These are phyloP conservation scores for human DNA, from an alignment of 2,113 vertebrate genomes.

Conservation along the genomic window GRCh38 chr16:7664501-7665000, in stretches of 20 bases:
- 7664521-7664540: background rate
- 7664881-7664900: constrained; percentile 93
- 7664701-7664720: background rate
- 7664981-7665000: constrained; percentile 86
- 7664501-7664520: background rate
- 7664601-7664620: background rate
- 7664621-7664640: background rate
- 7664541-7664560: background rate
- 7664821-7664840: constrained; percentile 78
- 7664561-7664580: background rate
- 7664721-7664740: background rate
- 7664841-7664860: constrained; percentile 85
- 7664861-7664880: constrained; percentile 89
- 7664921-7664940: constrained; percentile 98
- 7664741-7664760: constrained; percentile 52
- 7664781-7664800: constrained; percentile 83
- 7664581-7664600: background rate
- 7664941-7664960: constrained; percentile 99
- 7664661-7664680: background rate
- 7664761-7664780: constrained; percentile 28
- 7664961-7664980: constrained; percentile 99
- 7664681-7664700: background rate
- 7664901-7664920: constrained; percentile 93
- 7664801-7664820: constrained; percentile 72
- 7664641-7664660: background rate